Evolutionary conservation across 2,797 vertebrate species (phyloP), one percentile per base, ranked within the genome.

Genomic region (Acanthurus leucopareius): DNA sequence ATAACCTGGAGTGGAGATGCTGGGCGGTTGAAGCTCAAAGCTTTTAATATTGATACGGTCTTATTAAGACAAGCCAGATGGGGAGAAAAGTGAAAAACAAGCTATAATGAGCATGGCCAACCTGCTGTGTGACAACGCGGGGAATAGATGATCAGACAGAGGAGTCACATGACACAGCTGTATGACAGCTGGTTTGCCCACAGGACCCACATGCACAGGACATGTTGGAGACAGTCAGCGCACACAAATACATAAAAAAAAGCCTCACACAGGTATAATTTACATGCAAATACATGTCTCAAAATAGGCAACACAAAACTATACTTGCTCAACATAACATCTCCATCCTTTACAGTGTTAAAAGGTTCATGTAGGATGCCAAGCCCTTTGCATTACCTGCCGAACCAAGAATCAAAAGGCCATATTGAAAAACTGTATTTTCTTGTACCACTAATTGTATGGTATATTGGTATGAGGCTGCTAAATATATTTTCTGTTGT

Each of bases 41-140:
- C 73, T 87, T 87, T 91, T 82, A 84, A 89, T 91, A 88, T 91
- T 91, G 79, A 92, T 90, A 83, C 22, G 42, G 75, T 89, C 91
- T 90, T 90, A 92, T 95, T 93, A 91, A 85, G 79, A 84, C 47
- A 20, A 77, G 85, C 79, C 93, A 95, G 92, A 94, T 95, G 93
- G 90, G 73, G 71, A 75, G 82, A 83, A 88, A 89, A 80, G 85
- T 75, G 82, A 91, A 91, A 93, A 94, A 94, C 93, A 95, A 93
- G 92, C 91, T 75, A 77, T 95, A 95, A 95, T 95, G 93, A 96
- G 93, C 85, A 76, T 75, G 83, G 75, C 67, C 89, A 83, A 85
- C 86, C 93, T 93, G 91, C 88, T 92, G 90, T 85, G 86, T 86
- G 77, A 88, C 86, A 82, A 88, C 71, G 25, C 40, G 75, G 90